Evolutionary conservation across 2,888 invertebrate genomes (phyloP).

Genomic region (Athalia cordata): DNA sequence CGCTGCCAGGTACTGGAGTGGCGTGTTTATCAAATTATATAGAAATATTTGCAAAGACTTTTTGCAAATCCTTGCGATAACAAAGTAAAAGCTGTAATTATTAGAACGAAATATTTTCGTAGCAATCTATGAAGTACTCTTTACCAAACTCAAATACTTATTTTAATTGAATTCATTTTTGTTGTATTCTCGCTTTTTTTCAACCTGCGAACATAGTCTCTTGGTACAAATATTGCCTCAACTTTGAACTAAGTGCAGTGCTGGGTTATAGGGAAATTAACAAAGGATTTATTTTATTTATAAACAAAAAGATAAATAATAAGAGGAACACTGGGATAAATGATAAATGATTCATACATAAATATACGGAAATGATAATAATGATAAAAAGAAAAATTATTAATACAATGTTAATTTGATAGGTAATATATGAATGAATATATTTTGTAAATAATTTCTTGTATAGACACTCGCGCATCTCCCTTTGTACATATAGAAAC

Average conservation of each 20-base stretch:
- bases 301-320: slow-evolving; percentile 56
- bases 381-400: slow-evolving; percentile 55
- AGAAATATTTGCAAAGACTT: neutral
- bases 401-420: slow-evolving; percentile 70
- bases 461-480: slow-evolving; percentile 62
- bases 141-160: slow-evolving; percentile 2
- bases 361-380: slow-evolving; percentile 61
- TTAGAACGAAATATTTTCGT: slow-evolving; percentile 32
- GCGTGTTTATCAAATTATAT: slow-evolving; percentile 11
- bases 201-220: slow-evolving; percentile 57
- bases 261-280: slow-evolving; percentile 61
- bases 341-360: slow-evolving; percentile 56
- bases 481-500: slow-evolving; percentile 68
- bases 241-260: slow-evolving; percentile 57
- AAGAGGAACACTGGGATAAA: slow-evolving; percentile 60
- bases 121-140: slow-evolving; percentile 11
- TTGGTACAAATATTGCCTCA: slow-evolving; percentile 53
- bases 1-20: neutral
- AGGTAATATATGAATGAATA: slow-evolving; percentile 71
- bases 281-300: slow-evolving; percentile 69
- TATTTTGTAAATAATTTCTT: slow-evolving; percentile 73
- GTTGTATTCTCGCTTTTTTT: neutral
- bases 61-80: neutral
- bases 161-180: neutral
- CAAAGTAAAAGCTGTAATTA: slow-evolving; percentile 10